Base-by-base conservation (phyloP, 2,113 vertebrate genomes). In the Phocoena phocoena region DNA sequence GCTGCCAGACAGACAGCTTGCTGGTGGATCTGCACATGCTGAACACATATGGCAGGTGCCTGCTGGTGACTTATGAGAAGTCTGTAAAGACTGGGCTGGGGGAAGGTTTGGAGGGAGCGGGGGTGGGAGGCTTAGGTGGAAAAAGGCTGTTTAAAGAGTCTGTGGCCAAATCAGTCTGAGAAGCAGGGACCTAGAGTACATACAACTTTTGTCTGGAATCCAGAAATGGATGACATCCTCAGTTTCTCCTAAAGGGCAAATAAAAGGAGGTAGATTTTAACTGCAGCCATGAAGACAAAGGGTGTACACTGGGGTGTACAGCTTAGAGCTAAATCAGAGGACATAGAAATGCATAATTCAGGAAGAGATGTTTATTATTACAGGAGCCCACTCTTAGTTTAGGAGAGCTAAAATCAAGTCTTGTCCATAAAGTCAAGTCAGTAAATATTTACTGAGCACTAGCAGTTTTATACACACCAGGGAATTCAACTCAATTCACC, bases 1-100 rank as follows among this genome's bases (percentile, higher is more conserved):
- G 74, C 15, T 71, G 73, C 87, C 44, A 73, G 47, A 68, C 60
- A 90, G 84, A 53, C 62, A 82, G 88, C 79, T 76, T 86, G 18
- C 73, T 44, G 58, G 60, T 31, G 87, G 70, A 13, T 4, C 88
- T 87, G 87, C 77, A 73, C 23, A 6, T 25, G 17, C 5, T 20
- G 62, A 23, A 53, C 58, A 28, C 53, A 76, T 41, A 74, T 53
- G 55, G 41, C 73, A 62, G 68, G 81, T 23, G 28, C 60, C 67
- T 58, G 71, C 87, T 85, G 77, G 38, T 31, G 25, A 80, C 87
- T 68, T 91, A 21, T 0, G 2, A 0, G 58, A 28, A 53, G 53
- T 53, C 82, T 26, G 2, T 47, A 68, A 38, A 26, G 77, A 18
- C 21, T 12, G 41, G 44, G 50, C 36, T 53, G 36, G 15, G 15